Conservation (phyloP, 2,797 vertebrate genomes). For the Sphenodon punctatus region DNA sequence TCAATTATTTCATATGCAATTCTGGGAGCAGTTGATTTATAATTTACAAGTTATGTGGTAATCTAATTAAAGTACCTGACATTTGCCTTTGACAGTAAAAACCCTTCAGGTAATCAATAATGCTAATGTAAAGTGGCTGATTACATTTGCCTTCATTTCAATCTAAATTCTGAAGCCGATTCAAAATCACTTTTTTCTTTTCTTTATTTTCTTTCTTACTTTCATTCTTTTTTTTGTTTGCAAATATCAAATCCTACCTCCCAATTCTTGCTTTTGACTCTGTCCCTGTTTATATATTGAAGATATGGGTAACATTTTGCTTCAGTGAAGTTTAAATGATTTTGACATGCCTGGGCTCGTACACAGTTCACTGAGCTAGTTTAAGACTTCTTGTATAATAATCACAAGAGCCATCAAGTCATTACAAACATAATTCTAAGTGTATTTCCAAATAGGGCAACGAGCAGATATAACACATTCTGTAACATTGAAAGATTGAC, state of each 20-base stretch:
- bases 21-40: constrained; percentile 30
- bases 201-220: too few relatives aligned
- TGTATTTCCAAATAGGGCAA: background rate
- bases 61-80: constrained; percentile 60
- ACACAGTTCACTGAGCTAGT: background rate
- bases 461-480: background rate
- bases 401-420: background rate
- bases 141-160: constrained; percentile 59
- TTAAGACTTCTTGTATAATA: background rate
- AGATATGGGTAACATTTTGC: constrained; percentile 23
- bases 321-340: background rate
- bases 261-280: constrained; percentile 16
- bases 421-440: background rate
- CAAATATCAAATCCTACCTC: constrained; percentile 3
- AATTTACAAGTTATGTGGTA: constrained; percentile 38
- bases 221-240: too few relatives aligned
- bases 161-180: constrained; percentile 45
- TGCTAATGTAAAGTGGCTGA: constrained; percentile 63
- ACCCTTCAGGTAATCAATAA: constrained; percentile 66
- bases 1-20: constrained; percentile 30
- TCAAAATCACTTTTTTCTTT: constrained; percentile 46
- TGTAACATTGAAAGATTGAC: background rate
- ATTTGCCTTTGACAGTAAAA: constrained; percentile 60
- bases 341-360: background rate
- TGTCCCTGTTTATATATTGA: background rate